Evolutionary conservation across 2,797 vertebrate species (phyloP), one percentile per base, ranked within the genome.

Genomic region (Poeciliopsis paucimaculata): DNA sequence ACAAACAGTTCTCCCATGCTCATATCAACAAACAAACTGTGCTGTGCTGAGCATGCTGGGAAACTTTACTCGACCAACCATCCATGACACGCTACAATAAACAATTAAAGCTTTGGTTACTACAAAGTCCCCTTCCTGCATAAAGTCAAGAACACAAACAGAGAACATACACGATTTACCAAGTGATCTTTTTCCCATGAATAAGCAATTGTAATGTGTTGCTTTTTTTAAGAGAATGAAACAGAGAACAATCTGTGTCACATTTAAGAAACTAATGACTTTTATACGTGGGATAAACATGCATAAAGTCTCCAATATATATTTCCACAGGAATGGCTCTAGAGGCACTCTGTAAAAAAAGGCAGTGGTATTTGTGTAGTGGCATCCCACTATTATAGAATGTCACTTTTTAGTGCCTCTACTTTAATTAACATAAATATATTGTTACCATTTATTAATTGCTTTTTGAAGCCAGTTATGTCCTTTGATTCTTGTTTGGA

Each of bases 61-160:
- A 39, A 74, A 53, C 47, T 12, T 51, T 34, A 41, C 72, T 34
- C 12, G 12, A 46, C 41, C 34, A 53, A 53, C 31, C 49, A 36
- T 49, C 47, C 47, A 26, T 23, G 68, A 45, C 39, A n/a, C 12
- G 0, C 20, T 26, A 74, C 34, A 53, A 53, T 73, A 53, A 73
- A 73, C 47, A 73, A 51, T 20, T 73, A 73, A 51, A 53, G 36
- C 72, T 41, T 73, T 36, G 72, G 49, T 73, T 73, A 26, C 72
- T 51, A 73, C 49, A 73, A 53, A 73, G 34, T 41, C 34, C 13
- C 23, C 51, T 36, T 74, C 49, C 34, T 41, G 20, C 34, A 36
- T 53, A 39, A 74, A 74, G 72, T 55, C 23, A 41, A 26, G 13
- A 73, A 51, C 34, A 73, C 46, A 53, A 73, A 49, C 31, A 34